Conservation (phyloP, 2,797 vertebrate genomes). For the Channallabes apus region DNA sequence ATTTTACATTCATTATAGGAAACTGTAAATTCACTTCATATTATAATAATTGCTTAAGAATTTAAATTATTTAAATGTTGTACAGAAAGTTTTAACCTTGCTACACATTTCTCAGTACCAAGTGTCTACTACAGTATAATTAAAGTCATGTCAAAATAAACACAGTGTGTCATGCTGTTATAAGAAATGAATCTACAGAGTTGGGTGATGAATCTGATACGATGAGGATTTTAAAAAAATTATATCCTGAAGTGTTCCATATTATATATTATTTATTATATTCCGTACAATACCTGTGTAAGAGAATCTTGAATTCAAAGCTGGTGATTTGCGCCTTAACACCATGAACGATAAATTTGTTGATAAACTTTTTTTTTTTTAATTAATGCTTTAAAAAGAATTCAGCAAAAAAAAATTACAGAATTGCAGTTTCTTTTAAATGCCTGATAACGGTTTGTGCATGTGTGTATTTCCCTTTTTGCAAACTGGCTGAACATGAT, state of each 20-base stretch:
- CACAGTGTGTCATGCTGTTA: neutral
- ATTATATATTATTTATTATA: too few relatives aligned
- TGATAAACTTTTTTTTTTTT: neutral
- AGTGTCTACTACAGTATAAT: neutral
- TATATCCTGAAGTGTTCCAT: neutral
- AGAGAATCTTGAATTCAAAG: neutral
- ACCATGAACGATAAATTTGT: neutral
- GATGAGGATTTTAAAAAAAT: neutral
- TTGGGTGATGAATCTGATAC: neutral
- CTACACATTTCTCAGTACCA: neutral
- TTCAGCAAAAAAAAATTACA: neutral
- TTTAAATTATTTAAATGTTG: neutral
- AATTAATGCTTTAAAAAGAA: neutral
- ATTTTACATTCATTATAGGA: neutral
- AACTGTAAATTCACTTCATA: neutral
- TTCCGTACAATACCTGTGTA: neutral
- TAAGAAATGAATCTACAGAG: neutral
- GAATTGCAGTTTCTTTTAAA: neutral
- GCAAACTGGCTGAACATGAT: neutral
- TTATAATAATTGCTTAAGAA: neutral
- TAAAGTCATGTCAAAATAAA: neutral
- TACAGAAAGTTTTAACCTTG: too few relatives aligned
- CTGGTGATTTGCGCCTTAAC: neutral
- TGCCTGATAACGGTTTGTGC: neutral
- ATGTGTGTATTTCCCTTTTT: neutral